Evolutionary conservation across 2,888 invertebrate genomes (phyloP).

Genomic region (Pseudococcus viburni): DNA sequence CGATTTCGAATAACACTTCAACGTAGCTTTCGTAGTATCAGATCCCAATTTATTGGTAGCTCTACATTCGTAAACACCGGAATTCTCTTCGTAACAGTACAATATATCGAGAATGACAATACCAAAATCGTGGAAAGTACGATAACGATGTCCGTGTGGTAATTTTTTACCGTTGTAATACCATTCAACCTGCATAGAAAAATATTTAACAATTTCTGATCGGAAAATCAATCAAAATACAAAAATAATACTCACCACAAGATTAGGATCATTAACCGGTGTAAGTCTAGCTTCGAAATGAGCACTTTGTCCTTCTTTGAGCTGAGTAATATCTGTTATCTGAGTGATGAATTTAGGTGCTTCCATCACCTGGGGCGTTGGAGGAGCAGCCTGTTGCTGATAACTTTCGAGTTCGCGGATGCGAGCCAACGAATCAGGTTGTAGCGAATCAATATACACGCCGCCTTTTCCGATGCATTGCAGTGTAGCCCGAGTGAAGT

Average conservation of each 20-base stretch:
- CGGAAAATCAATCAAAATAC: not conserved
- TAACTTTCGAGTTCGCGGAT: constrained; percentile 89
- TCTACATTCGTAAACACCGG: constrained; percentile 93
- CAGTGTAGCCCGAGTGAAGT: constrained; percentile 87
- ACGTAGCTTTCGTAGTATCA: constrained; percentile 86
- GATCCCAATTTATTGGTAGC: constrained; percentile 93
- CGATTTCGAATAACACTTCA: constrained; percentile 90
- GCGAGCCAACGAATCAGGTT: constrained; percentile 90
- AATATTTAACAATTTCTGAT: not conserved
- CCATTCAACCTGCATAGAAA: constrained; percentile 81
- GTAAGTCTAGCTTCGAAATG: constrained; percentile 93
- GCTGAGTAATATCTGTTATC: constrained; percentile 84
- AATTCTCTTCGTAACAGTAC: constrained; percentile 97
- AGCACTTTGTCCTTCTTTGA: constrained; percentile 95
- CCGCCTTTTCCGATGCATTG: constrained; percentile 88
- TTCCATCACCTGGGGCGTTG: constrained; percentile 78
- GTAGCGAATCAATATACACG: constrained; percentile 89
- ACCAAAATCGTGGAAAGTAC: constrained; percentile 98
- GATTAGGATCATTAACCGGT: constrained; percentile 94
- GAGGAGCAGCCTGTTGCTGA: constrained; percentile 77
- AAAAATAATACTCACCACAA: constrained; percentile 75
- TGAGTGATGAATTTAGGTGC: constrained; percentile 93
- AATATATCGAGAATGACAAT: constrained; percentile 95
- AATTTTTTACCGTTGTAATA: constrained; percentile 93
- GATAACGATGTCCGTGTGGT: constrained; percentile 94